Percentiles rank a stretch among this genome's conserved stretches.
These are phyloP conservation scores for Corythoichthys intestinalis DNA, from an alignment of 2,113 vertebrate species.

Conservation along the genomic window DNA sequence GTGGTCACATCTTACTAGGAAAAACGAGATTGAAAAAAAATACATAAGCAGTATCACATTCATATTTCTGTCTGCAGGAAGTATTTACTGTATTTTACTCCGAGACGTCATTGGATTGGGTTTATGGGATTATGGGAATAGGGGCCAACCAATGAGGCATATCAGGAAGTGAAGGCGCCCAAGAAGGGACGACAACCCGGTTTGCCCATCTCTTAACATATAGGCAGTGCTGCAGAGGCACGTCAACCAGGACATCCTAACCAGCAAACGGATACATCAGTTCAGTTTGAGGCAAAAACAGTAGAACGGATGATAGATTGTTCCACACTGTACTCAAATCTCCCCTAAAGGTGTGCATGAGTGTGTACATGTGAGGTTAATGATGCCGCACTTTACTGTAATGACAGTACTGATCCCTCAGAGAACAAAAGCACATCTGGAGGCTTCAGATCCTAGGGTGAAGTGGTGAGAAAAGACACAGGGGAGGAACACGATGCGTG, in stretches of 20 bases:
- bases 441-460: slow-evolving; percentile 29
- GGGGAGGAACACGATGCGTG: slow-evolving; percentile 21
- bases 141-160: no score
- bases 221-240: no score
- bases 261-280: no score
- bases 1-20: neutral
- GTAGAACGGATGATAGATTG: neutral
- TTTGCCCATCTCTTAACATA: no score
- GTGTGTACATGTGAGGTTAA: slow-evolving; percentile 30
- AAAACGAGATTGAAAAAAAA: slow-evolving; percentile 20
- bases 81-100: slow-evolving; percentile 22
- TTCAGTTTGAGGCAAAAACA: no score
- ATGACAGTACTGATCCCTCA: slow-evolving; percentile 46
- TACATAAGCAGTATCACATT: slow-evolving; percentile 33
- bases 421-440: slow-evolving; percentile 51
- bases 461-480: slow-evolving; percentile 20
- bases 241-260: no score
- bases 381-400: slow-evolving; percentile 43
- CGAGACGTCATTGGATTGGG: slow-evolving; percentile 16
- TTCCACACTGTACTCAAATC: neutral
- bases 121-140: no score
- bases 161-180: no score
- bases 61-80: slow-evolving; percentile 42
- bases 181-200: no score
- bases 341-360: neutral